phyloP scores from a whole-genome alignment of 2,797 vertebrate genomes.

The Danionella dracula region DNA sequence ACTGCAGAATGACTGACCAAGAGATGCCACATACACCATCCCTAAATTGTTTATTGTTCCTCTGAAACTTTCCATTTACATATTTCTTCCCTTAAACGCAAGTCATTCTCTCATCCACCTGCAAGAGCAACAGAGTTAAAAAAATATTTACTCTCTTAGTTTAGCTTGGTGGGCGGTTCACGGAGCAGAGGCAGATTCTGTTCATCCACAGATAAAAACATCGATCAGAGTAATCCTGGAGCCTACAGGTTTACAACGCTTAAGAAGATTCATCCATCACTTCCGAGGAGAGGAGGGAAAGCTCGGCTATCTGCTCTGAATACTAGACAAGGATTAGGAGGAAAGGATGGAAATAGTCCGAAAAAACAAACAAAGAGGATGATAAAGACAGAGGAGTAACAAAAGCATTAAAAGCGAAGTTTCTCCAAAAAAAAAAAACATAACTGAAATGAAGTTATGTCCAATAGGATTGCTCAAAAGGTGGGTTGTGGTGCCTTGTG shows the following conservation, averaged over 20 bases:
- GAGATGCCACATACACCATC: not conserved
- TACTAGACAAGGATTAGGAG: not conserved
- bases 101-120: not conserved
- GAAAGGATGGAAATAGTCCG: not conserved
- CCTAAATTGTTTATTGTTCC: not conserved
- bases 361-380: not conserved
- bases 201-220: constrained; percentile 39
- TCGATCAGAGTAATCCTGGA: constrained; percentile 27
- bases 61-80: too few species aligned
- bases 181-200: constrained; percentile 35
- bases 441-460: not conserved
- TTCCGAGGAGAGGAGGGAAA: not conserved
- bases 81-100: too few species aligned
- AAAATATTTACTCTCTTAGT: constrained; percentile 42
- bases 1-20: not conserved
- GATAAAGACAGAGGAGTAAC: not conserved
- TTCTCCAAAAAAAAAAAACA: not conserved
- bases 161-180: constrained; percentile 21
- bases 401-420: not conserved
- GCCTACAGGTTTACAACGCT: not conserved
- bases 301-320: constrained; percentile 1
- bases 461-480: too few species aligned
- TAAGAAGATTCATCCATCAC: constrained; percentile 33
- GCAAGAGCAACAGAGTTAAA: constrained; percentile 22
- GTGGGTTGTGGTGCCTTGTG: too few species aligned